Evolutionary conservation across 2,113 vertebrate species (phyloP), one percentile per base, ranked within the genome.

Genomic region (Anas platyrhynchos): DNA sequence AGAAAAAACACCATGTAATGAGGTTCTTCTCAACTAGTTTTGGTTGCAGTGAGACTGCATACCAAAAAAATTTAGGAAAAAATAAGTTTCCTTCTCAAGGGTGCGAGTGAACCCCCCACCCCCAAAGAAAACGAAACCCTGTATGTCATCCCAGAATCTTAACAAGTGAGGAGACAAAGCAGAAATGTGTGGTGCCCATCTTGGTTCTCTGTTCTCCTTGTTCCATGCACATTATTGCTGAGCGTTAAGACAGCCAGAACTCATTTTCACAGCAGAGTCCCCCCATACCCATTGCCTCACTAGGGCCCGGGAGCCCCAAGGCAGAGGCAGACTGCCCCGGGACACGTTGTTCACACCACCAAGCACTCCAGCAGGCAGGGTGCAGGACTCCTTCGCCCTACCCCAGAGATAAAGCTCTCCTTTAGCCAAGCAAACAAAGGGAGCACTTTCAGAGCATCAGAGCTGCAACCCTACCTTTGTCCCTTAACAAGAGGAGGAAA

Each of bases 151-250:
- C 38, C 21, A 25, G 25, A 85, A 23, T 34, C 26, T 82, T 43
- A 23, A 23, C 9, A 20, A 26, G 2, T 12, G 23, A 91, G 34
- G 34, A 48, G 25, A 65, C 14, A 52, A 65, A 48, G 66, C 3
- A 41, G 14, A 34, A 48, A 83, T 6, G 13, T 16, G 16, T 1
- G 1, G 29, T 6, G 4, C 26, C 43, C 3, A 0, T 25, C 50
- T 38, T 8, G 18, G 50, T 31, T 63, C 32, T 58, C 23, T 1
- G 0, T 55, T 71, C 48, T 38, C 31, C 15, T 61, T 27, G 21
- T 68, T 55, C 38, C 3, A 0, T 36, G 31, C 25, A 1, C 1
- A 1, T 26, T 44, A 13, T 52, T 68, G 11, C 38, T 61, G 1
- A 14, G 7, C 2, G 0, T 32, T 15, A 71, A 58, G 46, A 50